Conservation (phyloP, 2,888 invertebrate species). For the Lymantria dispar region DNA sequence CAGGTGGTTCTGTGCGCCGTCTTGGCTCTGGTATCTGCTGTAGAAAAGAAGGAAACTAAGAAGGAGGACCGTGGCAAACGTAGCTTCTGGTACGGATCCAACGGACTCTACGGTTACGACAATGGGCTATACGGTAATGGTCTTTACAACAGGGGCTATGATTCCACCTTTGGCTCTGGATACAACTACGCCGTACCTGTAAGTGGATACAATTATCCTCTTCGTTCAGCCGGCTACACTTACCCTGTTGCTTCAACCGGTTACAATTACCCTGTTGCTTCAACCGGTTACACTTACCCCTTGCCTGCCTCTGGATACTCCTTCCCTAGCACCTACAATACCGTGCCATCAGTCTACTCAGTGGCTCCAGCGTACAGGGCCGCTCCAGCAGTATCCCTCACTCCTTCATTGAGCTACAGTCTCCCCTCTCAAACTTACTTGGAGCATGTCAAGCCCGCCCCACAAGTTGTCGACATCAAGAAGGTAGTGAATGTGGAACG, state of each 20-base stretch:
- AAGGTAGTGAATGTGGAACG: constrained; percentile 33
- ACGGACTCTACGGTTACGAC: constrained; percentile 1
- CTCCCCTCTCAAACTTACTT: not conserved
- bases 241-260: not conserved
- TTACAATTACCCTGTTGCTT: not conserved
- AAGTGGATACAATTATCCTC: constrained; percentile 7
- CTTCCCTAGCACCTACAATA: not conserved
- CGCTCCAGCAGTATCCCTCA: not conserved
- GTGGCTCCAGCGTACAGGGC: not conserved
- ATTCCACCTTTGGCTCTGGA: not conserved
- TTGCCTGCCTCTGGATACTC: not conserved
- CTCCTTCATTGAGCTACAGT: constrained; percentile 8
- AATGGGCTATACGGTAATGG: constrained; percentile 3
- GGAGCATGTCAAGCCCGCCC: not conserved
- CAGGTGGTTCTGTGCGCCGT: constrained; percentile 38
- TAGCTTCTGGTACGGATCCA: constrained; percentile 31
- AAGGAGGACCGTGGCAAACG: constrained; percentile 47
- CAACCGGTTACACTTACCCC: constrained; percentile 3
- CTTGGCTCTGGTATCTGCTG: constrained; percentile 34
- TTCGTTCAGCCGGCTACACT: constrained; percentile 14
- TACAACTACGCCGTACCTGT: constrained; percentile 2
- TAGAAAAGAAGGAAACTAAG: not conserved
- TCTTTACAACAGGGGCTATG: constrained; percentile 7
- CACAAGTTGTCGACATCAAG: constrained; percentile 13
- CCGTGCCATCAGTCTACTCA: not conserved